Conservation (phyloP, 2,797 vertebrate species). For the Phrynocephalus vlangalii region DNA sequence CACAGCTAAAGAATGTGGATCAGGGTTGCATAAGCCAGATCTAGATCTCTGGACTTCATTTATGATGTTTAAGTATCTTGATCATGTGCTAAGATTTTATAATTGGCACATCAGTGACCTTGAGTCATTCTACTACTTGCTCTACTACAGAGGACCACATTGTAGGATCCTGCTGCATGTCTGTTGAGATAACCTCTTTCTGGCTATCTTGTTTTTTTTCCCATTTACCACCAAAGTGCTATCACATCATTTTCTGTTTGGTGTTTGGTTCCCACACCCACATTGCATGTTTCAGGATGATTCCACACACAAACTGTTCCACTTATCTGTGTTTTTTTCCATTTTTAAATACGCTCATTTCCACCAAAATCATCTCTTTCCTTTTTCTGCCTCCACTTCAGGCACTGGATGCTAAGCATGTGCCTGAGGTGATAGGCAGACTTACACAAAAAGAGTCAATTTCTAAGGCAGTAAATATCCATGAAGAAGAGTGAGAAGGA, state of each 20-base stretch:
- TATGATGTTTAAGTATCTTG: neutral
- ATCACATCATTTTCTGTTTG: neutral
- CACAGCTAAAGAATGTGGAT: constrained; percentile 34
- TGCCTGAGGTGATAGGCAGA: neutral
- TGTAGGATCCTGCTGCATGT: neutral
- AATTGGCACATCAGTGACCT: neutral
- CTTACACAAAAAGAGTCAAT: neutral
- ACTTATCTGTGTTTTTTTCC: neutral
- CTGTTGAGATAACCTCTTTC: neutral
- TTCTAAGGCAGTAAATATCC: too few relatives aligned
- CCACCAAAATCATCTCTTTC: neutral
- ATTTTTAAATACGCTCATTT: neutral
- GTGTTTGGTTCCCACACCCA: neutral
- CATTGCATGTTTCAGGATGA: neutral
- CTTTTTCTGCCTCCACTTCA: too few relatives aligned
- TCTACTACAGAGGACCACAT: neutral
- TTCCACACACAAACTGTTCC: neutral
- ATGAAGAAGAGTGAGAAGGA: too few relatives aligned
- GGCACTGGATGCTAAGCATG: neutral
- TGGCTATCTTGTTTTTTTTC: neutral
- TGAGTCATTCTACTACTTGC: neutral
- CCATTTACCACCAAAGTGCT: neutral
- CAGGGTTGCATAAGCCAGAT: constrained; percentile 32
- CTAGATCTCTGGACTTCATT: neutral
- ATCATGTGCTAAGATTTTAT: neutral